Base-by-base conservation (phyloP, 2,888 invertebrate genomes). In the Cephus rjabovi region DNA sequence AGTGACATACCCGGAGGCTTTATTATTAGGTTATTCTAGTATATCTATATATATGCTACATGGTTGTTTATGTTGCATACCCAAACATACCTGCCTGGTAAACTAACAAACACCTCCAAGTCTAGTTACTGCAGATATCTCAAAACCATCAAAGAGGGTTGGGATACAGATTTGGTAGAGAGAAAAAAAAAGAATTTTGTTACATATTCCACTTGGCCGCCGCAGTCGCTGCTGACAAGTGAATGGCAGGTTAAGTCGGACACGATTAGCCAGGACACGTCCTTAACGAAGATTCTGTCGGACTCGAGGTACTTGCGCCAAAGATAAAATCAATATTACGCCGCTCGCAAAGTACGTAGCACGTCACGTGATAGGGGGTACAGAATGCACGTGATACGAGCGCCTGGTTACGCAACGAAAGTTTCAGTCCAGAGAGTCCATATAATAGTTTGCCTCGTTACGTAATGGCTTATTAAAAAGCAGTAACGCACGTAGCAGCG, bases 291-390 rank as follows among this genome's bases (percentile, higher is more conserved):
- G 56, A 56, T 23, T 23, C 56, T 56, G 56, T 9, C 23, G 56
- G 56, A 56, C 79, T 76, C 33, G 78, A 74, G 78, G 69, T 81
- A 80, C 80, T 80, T 78, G 76, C 81, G 78, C 82, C 82, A 79
- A 85, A 85, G 85, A 83, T 81, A 84, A 85, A 84, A 85, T 84
- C 84, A 81, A 84, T 84, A 84, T 81, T 81, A 82, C 83, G 82
- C 80, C 76, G 85, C 81, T 81, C 82, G 71, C 30, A 75, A 80
- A 84, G 83, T 82, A 83, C 77, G 83, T 81, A 80, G 81, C 56
- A 82, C 79, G 81, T 80, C 85, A 84, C 84, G 84, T 85, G 85
- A 85, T 82, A 84, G 78, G 82, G 80, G 76, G 79, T 77, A 80
- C 85, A 78, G 82, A 78, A 85, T 84, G 82, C 85, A 83, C 81